Base-by-base conservation (phyloP, 2,888 invertebrate species). In the Frankliniella fusca region DNA sequence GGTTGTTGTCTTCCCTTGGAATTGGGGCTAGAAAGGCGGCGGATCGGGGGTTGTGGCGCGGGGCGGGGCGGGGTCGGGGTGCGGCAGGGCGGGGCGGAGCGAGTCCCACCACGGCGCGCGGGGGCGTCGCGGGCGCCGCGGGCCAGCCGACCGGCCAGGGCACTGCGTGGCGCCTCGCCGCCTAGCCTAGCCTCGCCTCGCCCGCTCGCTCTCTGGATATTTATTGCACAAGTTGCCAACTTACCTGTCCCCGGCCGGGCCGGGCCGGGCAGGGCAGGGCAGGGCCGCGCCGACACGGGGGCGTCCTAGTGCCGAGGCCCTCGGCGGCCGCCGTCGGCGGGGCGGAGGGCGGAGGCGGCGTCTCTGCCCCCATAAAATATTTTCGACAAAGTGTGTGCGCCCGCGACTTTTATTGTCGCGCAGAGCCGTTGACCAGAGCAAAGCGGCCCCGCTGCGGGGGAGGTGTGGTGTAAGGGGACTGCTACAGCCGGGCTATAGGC, bases 211-310 rank as follows among this genome's bases (percentile, higher is more conserved):
- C n/a, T 23, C 70, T 11, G 23, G 23, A 76, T 27, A 76, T 76
- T 76, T 76, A 76, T 76, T 27, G 70, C 70, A 27, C 70, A 76
- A 76, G 70, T 76, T 76, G 27, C 70, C 70, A 76, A 76, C 23
- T 76, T 76, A 76, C 70, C 70, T 76, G 70, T 11, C 3, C 70
- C 27, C 70, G 8, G 23, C 8, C 23, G 38, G 5, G 38, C 38
- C 3, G 38, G 38, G n/a, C n/a, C n/a, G n/a, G n/a, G n/a, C n/a
- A n/a, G n/a, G n/a, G n/a, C n/a, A n/a, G n/a, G n/a, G n/a, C n/a
- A n/a, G n/a, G n/a, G n/a, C n/a, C n/a, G n/a, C n/a, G n/a, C n/a
- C n/a, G n/a, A n/a, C n/a, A n/a, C 38, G 38, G 38, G 38, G 38
- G 38, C 38, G 38, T 38, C 38, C 38, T 5, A 38, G 38, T 38